Evolutionary conservation across 2,888 invertebrate genomes (phyloP).

Genomic region (Siphlonurus alternatus): DNA sequence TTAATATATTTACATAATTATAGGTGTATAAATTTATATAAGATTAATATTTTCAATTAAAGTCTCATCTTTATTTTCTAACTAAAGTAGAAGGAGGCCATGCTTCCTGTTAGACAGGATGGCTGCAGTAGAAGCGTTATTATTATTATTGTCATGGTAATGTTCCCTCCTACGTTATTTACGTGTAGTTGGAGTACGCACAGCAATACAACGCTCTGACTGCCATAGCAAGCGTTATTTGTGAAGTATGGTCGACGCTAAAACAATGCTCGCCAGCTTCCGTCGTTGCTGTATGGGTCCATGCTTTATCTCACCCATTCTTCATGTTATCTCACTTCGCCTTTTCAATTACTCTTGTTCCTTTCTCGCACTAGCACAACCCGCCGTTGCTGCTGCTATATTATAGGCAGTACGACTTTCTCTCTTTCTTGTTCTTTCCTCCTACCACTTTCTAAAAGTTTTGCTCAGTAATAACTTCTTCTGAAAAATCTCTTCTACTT

Average conservation of each 20-base stretch:
- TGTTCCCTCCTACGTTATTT: neutral
- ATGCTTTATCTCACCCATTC: neutral
- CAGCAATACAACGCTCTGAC: neutral
- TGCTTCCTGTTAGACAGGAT: no score
- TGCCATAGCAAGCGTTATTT: no score
- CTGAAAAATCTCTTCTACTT: neutral
- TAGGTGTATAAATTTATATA: neutral
- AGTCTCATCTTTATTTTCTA: neutral
- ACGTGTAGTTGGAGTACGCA: neutral
- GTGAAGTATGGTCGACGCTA: neutral
- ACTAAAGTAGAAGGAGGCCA: neutral
- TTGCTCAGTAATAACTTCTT: neutral
- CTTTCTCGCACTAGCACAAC: neutral
- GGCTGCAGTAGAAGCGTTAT: no score
- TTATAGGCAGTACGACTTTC: no score
- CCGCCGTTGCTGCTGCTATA: neutral
- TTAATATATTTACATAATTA: neutral
- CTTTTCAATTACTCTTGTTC: neutral
- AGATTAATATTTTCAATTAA: neutral
- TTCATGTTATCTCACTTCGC: slow-evolving; percentile 1
- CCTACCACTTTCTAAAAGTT: neutral
- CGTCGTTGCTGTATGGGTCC: neutral
- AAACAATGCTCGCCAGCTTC: neutral
- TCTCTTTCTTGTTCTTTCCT: neutral
- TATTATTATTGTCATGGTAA: neutral